phyloP scores from a whole-genome alignment of 2,113 vertebrate species.

The Shinisaurus crocodilurus region DNA sequence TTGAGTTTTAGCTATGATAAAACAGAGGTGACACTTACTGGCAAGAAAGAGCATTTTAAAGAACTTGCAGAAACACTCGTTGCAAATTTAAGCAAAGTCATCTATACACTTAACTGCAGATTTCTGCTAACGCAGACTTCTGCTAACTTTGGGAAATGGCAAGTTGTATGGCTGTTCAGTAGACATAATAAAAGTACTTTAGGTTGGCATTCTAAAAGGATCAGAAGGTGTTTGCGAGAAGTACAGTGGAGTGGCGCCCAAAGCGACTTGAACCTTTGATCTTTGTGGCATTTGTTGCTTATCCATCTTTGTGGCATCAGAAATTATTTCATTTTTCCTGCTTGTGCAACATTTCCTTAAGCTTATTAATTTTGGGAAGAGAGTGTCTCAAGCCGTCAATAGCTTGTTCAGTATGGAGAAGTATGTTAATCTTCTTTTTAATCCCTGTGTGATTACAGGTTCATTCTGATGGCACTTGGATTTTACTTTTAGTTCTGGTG shows the following conservation, averaged over 20 bases:
- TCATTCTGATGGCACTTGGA: background rate
- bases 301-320: background rate
- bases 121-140: background rate
- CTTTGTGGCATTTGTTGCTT: background rate
- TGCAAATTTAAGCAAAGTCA: constrained; percentile 40
- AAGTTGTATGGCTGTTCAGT: background rate
- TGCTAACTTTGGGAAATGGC: background rate
- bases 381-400: background rate
- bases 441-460: constrained; percentile 17
- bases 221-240: background rate
- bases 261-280: background rate
- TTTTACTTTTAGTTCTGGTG: background rate
- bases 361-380: constrained; percentile 16
- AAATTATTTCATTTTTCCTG: constrained; percentile 36
- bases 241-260: background rate
- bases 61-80: constrained; percentile 44
- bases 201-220: background rate
- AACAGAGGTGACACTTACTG: constrained; percentile 44
- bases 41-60: constrained; percentile 51
- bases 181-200: background rate
- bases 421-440: constrained; percentile 40
- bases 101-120: constrained; percentile 36
- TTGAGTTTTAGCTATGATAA: constrained; percentile 22
- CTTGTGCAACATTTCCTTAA: constrained; percentile 33
- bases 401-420: constrained; percentile 24